These are phyloP conservation scores for Zoanthus sociatus DNA, from an alignment of 92 coral and sea anemone species.

Conservation along the genomic window DNA sequence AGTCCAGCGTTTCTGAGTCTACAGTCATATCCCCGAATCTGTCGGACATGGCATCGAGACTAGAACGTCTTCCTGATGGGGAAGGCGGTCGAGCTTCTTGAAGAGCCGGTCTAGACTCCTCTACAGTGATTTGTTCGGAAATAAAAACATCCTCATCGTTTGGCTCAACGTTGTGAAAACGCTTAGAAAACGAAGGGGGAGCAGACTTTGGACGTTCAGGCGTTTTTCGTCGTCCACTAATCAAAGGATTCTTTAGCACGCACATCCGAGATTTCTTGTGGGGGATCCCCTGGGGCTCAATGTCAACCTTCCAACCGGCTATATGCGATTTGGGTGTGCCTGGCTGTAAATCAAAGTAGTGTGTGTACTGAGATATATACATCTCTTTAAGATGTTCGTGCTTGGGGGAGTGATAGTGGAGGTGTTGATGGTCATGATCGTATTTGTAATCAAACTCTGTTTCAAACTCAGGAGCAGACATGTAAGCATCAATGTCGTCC, in stretches of 20 bases:
- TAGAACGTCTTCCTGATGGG: conserved; percentile 64
- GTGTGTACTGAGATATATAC: conserved; percentile 91
- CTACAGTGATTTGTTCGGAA: conserved; percentile 43
- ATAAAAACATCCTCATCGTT: conserved; percentile 63
- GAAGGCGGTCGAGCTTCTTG: conserved; percentile 28
- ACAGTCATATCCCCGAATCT: conserved; percentile 60
- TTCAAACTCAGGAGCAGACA: conserved; percentile 51
- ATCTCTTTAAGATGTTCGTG: conserved; percentile 78
- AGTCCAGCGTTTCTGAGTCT: conserved; percentile 67
- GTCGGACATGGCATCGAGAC: conserved; percentile 59
- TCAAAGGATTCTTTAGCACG: conserved; percentile 77
- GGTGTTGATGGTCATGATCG: conserved; percentile 53
- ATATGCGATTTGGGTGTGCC: conserved; percentile 83
- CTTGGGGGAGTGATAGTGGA: conserved; percentile 57
- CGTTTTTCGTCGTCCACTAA: conserved; percentile 63
- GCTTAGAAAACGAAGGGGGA: conserved; percentile 69
- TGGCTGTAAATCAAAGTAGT: conserved; percentile 72
- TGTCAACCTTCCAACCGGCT: conserved; percentile 91
- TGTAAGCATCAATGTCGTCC: conserved; percentile 52
- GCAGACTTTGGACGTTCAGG: conserved; percentile 87
- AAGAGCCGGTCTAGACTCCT: conserved; percentile 25
- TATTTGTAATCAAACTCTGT: conserved; percentile 50
- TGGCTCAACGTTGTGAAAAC: conserved; percentile 38
- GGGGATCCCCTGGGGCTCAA: conserved; percentile 87
- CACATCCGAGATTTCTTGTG: conserved; percentile 88